Evolutionary conservation across 2,888 invertebrate species (phyloP).

Genomic region (Eubasilissa splendida): DNA sequence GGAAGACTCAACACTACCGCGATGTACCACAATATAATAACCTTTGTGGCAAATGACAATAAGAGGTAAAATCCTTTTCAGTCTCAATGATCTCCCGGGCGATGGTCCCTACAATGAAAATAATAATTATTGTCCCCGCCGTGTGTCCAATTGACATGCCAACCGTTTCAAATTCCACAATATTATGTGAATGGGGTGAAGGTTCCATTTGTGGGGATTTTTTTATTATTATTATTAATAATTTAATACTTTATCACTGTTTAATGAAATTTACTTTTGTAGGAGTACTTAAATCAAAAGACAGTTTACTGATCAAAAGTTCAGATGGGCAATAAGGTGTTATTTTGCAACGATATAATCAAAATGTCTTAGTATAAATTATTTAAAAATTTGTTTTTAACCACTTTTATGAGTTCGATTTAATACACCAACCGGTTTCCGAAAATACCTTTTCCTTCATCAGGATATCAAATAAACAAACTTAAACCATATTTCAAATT

Average conservation of each 20-base stretch:
- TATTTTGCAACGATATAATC: too few species aligned
- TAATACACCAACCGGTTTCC: too few species aligned
- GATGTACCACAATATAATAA: constrained; percentile 40
- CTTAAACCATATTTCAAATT: too few species aligned
- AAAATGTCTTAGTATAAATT: too few species aligned
- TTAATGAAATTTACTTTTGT: neutral
- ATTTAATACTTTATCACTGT: neutral
- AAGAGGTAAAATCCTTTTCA: constrained; percentile 41
- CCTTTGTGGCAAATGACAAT: constrained; percentile 47
- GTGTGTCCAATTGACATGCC: constrained; percentile 48
- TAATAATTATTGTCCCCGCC: constrained; percentile 45
- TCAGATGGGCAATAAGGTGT: too few species aligned
- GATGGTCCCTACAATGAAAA: constrained; percentile 32
- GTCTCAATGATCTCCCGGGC: constrained; percentile 40
- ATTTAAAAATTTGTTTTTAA: too few species aligned
- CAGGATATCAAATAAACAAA: too few species aligned
- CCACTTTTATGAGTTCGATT: too few species aligned
- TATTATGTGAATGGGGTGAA: constrained; percentile 13
- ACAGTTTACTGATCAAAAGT: too few species aligned
- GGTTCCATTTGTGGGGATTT: neutral
- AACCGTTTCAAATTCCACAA: constrained; percentile 50
- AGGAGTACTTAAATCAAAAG: neutral
- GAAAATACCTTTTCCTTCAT: too few species aligned
- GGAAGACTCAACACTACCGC: constrained; percentile 31
- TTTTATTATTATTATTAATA: neutral